phyloP scores from a whole-genome alignment of 1,140 invertebrate genomes.

The Pachypsylla venusta region DNA sequence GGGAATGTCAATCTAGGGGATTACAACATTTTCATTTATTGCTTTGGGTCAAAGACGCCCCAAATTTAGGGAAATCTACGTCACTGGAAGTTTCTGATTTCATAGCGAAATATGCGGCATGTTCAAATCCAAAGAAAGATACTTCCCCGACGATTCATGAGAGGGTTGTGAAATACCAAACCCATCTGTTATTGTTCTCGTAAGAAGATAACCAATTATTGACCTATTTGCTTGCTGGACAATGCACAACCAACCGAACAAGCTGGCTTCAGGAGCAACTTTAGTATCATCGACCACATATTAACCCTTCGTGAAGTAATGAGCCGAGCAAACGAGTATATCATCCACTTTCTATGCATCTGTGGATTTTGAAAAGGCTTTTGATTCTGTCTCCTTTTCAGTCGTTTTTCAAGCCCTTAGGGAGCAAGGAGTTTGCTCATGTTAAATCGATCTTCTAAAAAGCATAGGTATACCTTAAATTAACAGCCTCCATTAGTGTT shows the following conservation, averaged over 20 bases:
- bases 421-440: background rate
- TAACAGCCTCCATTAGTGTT: background rate
- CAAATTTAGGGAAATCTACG: background rate
- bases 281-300: background rate
- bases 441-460: background rate
- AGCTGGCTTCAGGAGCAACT: background rate
- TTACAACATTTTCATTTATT: background rate
- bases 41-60: background rate
- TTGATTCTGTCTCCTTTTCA: background rate
- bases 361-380: background rate
- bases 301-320: background rate
- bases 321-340: background rate
- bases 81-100: background rate
- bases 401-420: background rate
- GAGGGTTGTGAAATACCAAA: background rate
- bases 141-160: background rate
- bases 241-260: background rate
- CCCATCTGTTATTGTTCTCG: no score
- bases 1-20: constrained; percentile 17
- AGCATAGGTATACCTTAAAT: background rate
- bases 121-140: background rate
- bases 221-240: no score
- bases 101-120: background rate
- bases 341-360: background rate
- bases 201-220: no score